Percentiles rank a stretch among this genome's conserved stretches.
These are phyloP conservation scores for Gonatopus flavifemur DNA, from an alignment of 1,140 invertebrate species.

Conservation along the genomic window DNA sequence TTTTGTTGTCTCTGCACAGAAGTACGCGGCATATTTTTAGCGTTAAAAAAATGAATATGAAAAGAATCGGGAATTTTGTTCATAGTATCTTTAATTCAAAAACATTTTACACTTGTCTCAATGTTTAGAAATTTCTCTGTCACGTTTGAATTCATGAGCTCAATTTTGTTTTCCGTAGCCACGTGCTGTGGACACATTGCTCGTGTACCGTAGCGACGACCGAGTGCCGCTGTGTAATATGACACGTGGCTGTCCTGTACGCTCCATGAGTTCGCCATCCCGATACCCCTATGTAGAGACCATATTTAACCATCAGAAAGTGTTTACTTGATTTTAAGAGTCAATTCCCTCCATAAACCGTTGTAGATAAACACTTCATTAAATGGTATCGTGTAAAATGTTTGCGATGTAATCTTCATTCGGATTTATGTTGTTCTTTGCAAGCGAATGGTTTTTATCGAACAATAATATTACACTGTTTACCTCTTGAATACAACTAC, in stretches of 20 bases:
- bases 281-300: conserved; percentile 16
- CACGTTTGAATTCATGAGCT: conserved; percentile 5
- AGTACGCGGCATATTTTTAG: too few relatives aligned
- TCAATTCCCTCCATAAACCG: conserved; percentile 26
- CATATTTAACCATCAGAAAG: conserved; percentile 48
- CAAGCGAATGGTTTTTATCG: too few relatives aligned
- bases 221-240: conserved; percentile 46
- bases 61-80: neutral
- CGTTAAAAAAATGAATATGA: too few relatives aligned
- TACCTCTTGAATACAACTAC: too few relatives aligned
- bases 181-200: conserved; percentile 53
- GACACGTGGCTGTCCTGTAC: conserved; percentile 49
- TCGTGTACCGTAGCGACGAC: conserved; percentile 30
- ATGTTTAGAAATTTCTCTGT: neutral
- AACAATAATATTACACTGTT: too few relatives aligned
- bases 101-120: neutral
- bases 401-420: too few relatives aligned
- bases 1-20: too few relatives aligned
- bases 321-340: conserved; percentile 51
- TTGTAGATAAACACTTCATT: conserved; percentile 7
- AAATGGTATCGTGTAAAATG: too few relatives aligned
- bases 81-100: neutral
- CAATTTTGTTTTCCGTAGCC: conserved; percentile 25
- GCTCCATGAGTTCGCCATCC: conserved; percentile 26
- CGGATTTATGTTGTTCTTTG: too few relatives aligned